Evolutionary conservation across 2,797 vertebrate genomes (phyloP).

Genomic region (Arnoldichthys spilopterus): DNA sequence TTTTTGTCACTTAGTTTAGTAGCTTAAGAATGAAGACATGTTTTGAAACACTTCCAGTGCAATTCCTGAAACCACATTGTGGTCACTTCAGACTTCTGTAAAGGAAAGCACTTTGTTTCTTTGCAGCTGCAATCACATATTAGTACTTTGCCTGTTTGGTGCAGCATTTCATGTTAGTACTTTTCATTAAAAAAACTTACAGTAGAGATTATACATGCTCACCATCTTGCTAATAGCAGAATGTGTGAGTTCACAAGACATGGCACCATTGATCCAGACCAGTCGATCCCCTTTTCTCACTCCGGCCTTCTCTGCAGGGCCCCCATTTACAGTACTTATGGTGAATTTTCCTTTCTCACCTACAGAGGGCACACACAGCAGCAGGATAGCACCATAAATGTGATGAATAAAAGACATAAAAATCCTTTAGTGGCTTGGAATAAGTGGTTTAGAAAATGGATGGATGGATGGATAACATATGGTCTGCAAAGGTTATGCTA

Average conservation of each 20-base stretch:
- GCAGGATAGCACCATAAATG: neutral
- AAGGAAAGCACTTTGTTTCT: neutral
- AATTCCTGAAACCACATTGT: neutral
- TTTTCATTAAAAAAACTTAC: neutral
- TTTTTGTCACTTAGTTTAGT: too few relatives aligned
- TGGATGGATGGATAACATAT: too few relatives aligned
- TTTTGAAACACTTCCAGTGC: too few relatives aligned
- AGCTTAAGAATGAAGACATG: too few relatives aligned
- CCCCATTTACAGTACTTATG: slow-evolving; percentile 72
- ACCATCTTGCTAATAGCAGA: slow-evolving; percentile 82
- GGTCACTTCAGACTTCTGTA: neutral
- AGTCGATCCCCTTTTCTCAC: slow-evolving; percentile 82
- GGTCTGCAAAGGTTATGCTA: too few relatives aligned
- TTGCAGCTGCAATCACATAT: neutral
- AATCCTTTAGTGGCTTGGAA: neutral
- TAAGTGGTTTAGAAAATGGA: too few relatives aligned
- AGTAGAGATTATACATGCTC: slow-evolving; percentile 1
- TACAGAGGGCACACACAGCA: slow-evolving; percentile 62
- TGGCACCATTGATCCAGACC: slow-evolving; percentile 87
- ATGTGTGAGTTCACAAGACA: slow-evolving; percentile 74
- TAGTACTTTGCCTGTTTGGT: too few relatives aligned
- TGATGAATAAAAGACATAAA: neutral
- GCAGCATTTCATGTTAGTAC: neutral
- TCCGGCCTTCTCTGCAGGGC: slow-evolving; percentile 85
- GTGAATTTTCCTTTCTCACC: slow-evolving; percentile 80